Percentiles rank a stretch among this genome's conserved stretches.
phyloP scores from a whole-genome alignment of 2,797 vertebrate genomes.

The Oceanodroma leucorhoa region DNA sequence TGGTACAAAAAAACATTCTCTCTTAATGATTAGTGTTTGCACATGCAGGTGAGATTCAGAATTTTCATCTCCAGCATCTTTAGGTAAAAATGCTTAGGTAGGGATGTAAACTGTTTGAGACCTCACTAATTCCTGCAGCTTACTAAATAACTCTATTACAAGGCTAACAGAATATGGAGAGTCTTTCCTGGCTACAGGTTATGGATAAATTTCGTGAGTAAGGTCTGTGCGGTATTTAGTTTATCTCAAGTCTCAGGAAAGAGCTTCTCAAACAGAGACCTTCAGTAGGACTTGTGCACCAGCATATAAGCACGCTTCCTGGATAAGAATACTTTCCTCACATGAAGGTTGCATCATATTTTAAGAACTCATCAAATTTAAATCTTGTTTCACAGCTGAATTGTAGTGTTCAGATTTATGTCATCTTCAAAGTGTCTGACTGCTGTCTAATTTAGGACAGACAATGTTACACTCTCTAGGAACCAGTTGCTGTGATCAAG shows the following conservation, averaged over 20 bases:
- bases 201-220: neutral
- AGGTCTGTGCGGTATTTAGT: neutral
- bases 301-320: neutral
- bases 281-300: neutral
- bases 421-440: neutral
- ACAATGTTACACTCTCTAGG: neutral
- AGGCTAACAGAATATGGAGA: neutral
- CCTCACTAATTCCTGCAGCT: neutral
- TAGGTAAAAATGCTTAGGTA: neutral
- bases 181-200: neutral
- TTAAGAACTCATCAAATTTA: neutral
- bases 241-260: neutral
- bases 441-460: neutral
- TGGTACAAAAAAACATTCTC: neutral
- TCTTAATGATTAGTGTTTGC: neutral
- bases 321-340: neutral
- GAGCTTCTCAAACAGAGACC: neutral
- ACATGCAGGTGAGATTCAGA: neutral
- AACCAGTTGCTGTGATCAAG: neutral
- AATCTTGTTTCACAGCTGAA: neutral
- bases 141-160: neutral
- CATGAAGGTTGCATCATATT: neutral
- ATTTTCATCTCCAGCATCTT: neutral
- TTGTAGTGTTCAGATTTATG: neutral
- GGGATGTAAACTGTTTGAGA: neutral